Evolutionary conservation across 2,113 vertebrate genomes (phyloP).

Genomic region (Reinhardtius hippoglossoides): DNA sequence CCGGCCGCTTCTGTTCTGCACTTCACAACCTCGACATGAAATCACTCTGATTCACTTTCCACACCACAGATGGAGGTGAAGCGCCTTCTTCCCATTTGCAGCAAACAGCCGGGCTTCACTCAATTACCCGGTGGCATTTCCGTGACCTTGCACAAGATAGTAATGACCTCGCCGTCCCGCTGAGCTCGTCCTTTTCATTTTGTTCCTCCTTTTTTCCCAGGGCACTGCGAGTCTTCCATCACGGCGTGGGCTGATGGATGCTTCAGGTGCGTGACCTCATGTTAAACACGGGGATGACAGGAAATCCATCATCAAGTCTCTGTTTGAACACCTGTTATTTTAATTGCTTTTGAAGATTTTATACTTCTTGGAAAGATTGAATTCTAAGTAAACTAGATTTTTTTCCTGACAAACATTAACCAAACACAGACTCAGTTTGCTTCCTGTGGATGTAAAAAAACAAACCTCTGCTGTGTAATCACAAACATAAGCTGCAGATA

Average conservation of each 20-base stretch:
- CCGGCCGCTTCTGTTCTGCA: background rate
- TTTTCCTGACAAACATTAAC: background rate
- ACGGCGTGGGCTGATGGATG: slow-evolving; percentile 52
- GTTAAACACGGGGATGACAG: slow-evolving; percentile 31
- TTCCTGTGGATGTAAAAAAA: background rate
- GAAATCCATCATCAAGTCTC: slow-evolving; percentile 41
- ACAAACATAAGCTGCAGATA: background rate
- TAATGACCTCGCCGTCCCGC: slow-evolving; percentile 47
- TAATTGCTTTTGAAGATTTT: background rate
- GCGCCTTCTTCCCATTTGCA: background rate
- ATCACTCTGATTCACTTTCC: slow-evolving; percentile 27
- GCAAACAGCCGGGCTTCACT: slow-evolving; percentile 45
- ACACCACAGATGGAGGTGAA: background rate
- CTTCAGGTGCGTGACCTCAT: slow-evolving; percentile 39
- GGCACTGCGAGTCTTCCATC: slow-evolving; percentile 35
- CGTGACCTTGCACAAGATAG: slow-evolving; percentile 63
- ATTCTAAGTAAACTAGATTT: background rate
- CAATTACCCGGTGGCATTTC: slow-evolving; percentile 63
- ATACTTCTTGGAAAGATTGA: background rate
- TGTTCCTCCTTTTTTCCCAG: background rate
- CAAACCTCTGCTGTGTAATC: background rate
- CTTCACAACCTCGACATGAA: slow-evolving; percentile 29
- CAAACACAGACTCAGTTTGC: background rate
- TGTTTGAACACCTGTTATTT: background rate
- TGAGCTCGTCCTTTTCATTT: slow-evolving; percentile 29